A percentile compares a stretch with the other conserved stretches of the same genome.
phyloP scores from a whole-genome alignment of 2,797 vertebrate species.

The Psittacula derbiana region DNA sequence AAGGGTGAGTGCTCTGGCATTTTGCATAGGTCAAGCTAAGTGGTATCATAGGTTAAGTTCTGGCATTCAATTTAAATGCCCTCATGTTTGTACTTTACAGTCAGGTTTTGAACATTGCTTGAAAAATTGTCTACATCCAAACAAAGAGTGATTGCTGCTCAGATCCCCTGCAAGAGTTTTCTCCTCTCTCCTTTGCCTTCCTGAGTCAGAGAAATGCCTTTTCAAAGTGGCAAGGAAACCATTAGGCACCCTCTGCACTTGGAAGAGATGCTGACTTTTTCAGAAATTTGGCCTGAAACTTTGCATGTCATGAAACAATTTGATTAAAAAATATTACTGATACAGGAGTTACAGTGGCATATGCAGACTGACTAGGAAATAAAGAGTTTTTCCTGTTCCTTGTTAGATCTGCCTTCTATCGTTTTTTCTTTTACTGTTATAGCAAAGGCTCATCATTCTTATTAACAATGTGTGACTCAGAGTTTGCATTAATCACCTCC shows the following conservation, averaged over 20 bases:
- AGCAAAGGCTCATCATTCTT: not conserved
- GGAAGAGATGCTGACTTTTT: not conserved
- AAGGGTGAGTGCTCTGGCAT: not conserved
- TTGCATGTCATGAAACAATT: not conserved
- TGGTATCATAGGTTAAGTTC: constrained; percentile 13
- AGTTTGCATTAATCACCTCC: constrained; percentile 10
- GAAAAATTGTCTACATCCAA: not conserved
- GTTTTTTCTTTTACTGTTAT: not conserved
- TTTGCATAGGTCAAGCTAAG: constrained; percentile 25
- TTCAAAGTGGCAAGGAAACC: not conserved
- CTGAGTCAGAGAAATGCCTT: not conserved
- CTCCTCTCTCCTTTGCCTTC: not conserved
- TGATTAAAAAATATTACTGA: not conserved
- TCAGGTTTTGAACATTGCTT: not conserved
- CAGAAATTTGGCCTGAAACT: not conserved
- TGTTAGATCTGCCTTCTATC: not conserved
- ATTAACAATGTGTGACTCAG: not conserved
- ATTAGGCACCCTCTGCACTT: not conserved
- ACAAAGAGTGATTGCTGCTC: not conserved
- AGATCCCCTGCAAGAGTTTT: not conserved
- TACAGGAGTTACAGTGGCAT: not conserved
- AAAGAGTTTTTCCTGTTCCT: not conserved
- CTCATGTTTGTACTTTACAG: not conserved
- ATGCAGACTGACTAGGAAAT: not conserved
- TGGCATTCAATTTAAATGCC: not conserved